Conservation (phyloP, 2,888 invertebrate genomes). For the Polia nebulosa region DNA sequence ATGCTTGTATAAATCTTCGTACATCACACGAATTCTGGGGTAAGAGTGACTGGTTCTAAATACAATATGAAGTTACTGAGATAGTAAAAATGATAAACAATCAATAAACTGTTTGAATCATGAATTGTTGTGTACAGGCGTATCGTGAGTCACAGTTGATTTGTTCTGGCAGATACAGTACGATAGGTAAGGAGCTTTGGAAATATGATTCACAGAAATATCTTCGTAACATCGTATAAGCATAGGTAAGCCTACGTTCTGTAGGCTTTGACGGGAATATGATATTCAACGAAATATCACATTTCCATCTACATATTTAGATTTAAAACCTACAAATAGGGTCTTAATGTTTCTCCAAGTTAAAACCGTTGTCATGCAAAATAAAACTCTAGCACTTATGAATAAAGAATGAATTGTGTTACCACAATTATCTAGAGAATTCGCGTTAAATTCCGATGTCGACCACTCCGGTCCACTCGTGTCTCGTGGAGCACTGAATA, state of each 20-base stretch:
- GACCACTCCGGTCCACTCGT: slow-evolving; percentile 56
- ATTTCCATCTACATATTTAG: slow-evolving; percentile 31
- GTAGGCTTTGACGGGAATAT: slow-evolving; percentile 16
- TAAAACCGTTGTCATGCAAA: slow-evolving; percentile 18
- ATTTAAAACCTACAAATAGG: slow-evolving; percentile 34
- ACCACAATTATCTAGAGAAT: slow-evolving; percentile 34
- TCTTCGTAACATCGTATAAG: slow-evolving; percentile 7
- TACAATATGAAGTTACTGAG: slow-evolving; percentile 16
- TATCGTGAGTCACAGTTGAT: slow-evolving; percentile 36
- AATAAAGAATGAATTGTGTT: slow-evolving; percentile 39
- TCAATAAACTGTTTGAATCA: slow-evolving; percentile 43
- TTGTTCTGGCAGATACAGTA: background rate
- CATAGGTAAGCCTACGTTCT: background rate
- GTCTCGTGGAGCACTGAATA: slow-evolving; percentile 66
- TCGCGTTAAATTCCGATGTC: slow-evolving; percentile 58
- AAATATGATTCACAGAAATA: slow-evolving; percentile 34
- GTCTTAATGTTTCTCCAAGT: slow-evolving; percentile 23
- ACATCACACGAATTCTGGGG: slow-evolving; percentile 18
- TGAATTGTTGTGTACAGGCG: slow-evolving; percentile 20
- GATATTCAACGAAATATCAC: slow-evolving; percentile 11
- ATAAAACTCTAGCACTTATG: slow-evolving; percentile 34
- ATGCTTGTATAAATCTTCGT: slow-evolving; percentile 33
- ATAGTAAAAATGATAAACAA: slow-evolving; percentile 48
- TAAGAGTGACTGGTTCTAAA: slow-evolving; percentile 24
- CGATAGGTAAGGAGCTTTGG: slow-evolving; percentile 16